Base-by-base conservation (phyloP, 2,888 invertebrate genomes). In the Rhagonycha lutea region DNA sequence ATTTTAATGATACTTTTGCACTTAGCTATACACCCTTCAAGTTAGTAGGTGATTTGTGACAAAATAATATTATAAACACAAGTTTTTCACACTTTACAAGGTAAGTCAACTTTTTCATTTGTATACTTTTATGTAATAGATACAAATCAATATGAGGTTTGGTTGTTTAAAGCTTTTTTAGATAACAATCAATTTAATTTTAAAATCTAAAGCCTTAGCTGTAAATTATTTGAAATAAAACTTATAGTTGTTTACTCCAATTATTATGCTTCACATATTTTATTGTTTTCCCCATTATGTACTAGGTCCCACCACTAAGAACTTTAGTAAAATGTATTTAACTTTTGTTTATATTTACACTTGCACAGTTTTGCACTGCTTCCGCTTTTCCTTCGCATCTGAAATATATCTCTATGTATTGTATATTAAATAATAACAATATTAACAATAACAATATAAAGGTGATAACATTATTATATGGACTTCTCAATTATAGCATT, bases 1-100 rank as follows among this genome's bases (percentile, higher is more conserved):
- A 76, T 75, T 72, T 68, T 83, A 86, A 85, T 85, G 83, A 86
- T 85, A 86, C 70, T 79, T 78, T 77, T 79, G 77, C 82, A 80
- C 80, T 83, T 80, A 79, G 78, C 80, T 80, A 78, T 83, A 82
- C 84, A 83, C 82, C 85, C 84, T 80, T 78, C 78, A 81, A 81
- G 77, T 80, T 79, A 79, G 77, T 80, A 82, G 83, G 83, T 83
- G 83, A 76, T 80, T 82, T 81, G 78, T 80, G 80, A 77, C 78
- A 73, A 76, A 78, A 81, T 79, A 81, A 78, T 79, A 78, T 80
- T 81, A 79, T 80, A 82, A 76, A 70, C 29, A 23, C 63, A 70
- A 68, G 68, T 71, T 71, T 71, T 73, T 61, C 67, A 29, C 72
- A 68, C 70, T 62, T 77, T 73, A 73, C 79, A 73, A 76, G 80